Conservation (phyloP, 2,797 vertebrate genomes). For the Xerus rutilus region DNA sequence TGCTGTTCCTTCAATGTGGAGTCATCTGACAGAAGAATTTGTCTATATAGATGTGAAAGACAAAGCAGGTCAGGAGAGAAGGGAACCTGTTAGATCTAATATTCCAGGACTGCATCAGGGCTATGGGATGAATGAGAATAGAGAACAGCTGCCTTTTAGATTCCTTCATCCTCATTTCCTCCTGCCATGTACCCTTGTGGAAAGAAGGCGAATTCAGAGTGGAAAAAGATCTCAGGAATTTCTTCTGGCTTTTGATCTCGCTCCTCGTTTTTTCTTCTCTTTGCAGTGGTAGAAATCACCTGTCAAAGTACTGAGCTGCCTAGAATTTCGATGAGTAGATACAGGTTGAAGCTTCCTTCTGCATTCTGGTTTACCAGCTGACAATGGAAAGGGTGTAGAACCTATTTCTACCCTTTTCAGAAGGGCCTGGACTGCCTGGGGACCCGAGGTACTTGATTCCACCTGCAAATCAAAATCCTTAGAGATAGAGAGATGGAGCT, state of each 20-base stretch:
- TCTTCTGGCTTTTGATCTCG: constrained; percentile 3
- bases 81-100: not conserved
- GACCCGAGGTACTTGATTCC: not conserved
- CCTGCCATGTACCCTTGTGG: not conserved
- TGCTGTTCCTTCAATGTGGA: not conserved
- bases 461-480: constrained; percentile 9
- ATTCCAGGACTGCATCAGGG: too few species aligned
- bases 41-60: not conserved
- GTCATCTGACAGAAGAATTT: not conserved
- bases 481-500: not conserved
- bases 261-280: constrained; percentile 29
- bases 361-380: not conserved
- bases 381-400: not conserved
- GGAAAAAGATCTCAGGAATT: constrained; percentile 25
- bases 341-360: not conserved
- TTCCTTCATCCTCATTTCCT: not conserved
- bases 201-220: not conserved
- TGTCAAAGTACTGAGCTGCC: not conserved
- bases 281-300: not conserved
- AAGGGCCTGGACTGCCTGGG: not conserved
- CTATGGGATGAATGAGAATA: not conserved
- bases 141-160: not conserved
- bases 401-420: rapidly evolving
- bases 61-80: not conserved
- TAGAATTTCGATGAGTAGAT: not conserved